A percentile compares a stretch with the other conserved stretches of the same genome.
These are phyloP conservation scores for Himantopus leucocephalus DNA, from an alignment of 2,113 vertebrate genomes.

Conservation along the genomic window DNA sequence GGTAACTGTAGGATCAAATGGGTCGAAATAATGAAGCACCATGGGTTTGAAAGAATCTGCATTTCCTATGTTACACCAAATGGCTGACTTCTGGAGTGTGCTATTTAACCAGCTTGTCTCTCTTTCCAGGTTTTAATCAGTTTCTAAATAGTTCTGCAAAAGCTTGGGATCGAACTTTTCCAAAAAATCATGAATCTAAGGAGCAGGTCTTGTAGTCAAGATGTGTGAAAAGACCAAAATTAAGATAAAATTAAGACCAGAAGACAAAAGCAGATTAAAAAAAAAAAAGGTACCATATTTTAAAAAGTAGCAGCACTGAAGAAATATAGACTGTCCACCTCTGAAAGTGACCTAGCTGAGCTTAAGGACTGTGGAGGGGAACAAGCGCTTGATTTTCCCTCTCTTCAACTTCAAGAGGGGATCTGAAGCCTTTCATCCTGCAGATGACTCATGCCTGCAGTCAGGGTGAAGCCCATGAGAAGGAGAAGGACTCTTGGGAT, in stretches of 20 bases:
- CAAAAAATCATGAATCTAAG: neutral
- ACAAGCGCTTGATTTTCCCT: neutral
- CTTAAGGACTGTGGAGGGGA: neutral
- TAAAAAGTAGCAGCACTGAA: neutral
- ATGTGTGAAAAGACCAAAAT: neutral
- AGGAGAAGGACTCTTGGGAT: neutral
- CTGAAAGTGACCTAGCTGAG: neutral
- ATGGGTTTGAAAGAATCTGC: neutral
- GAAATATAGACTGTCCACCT: neutral
- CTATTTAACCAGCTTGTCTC: neutral
- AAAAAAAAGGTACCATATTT: neutral
- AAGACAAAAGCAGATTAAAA: neutral
- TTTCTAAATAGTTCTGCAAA: neutral
- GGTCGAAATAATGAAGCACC: neutral
- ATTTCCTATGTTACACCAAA: neutral
- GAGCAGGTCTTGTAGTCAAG: neutral
- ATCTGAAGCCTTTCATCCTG: neutral
- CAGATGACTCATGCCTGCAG: neutral
- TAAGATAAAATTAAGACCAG: neutral
- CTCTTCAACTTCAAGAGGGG: neutral
- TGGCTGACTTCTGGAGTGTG: neutral
- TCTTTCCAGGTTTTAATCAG: neutral
- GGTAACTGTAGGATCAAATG: neutral
- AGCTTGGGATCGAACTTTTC: neutral
- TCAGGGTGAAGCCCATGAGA: neutral